phyloP scores from a whole-genome alignment of 2,797 vertebrate species.

The Muraenolepis orangiensis region DNA sequence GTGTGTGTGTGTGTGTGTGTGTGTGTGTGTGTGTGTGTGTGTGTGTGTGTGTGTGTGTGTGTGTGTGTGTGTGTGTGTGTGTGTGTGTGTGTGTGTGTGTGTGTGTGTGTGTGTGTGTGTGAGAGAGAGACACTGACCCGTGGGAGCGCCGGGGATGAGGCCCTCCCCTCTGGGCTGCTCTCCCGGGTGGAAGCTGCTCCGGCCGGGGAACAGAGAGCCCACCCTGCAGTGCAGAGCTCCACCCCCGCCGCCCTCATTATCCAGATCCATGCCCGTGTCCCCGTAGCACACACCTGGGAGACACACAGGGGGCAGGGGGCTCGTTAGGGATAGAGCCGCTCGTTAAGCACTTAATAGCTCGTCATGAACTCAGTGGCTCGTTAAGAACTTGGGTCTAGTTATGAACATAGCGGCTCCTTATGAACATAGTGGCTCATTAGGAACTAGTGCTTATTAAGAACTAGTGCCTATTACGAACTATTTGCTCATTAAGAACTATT shows the following conservation, averaged over 20 bases:
- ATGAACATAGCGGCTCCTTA: neutral
- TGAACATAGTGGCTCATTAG: neutral
- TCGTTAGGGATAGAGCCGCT: neutral
- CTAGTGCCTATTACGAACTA: neutral
- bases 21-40: neutral
- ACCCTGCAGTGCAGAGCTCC: constrained; percentile 69
- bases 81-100: no score
- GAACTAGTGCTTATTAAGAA: neutral
- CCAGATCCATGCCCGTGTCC: constrained; percentile 74
- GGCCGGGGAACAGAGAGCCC: constrained; percentile 73
- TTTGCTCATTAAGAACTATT: neutral
- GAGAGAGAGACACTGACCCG: constrained; percentile 57
- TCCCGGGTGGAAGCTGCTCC: constrained; percentile 73
- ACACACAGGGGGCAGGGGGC: neutral
- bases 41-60: no score
- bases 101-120: no score
- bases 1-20: no score
- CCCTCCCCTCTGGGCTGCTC: constrained; percentile 62
- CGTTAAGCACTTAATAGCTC: neutral
- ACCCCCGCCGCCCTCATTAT: constrained; percentile 65
- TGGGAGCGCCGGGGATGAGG: constrained; percentile 51
- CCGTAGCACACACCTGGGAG: constrained; percentile 75
- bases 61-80: no score
- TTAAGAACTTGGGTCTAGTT: neutral
- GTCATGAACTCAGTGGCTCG: neutral